phyloP scores from a whole-genome alignment of 2,888 invertebrate species.

The Leucophenga montana region DNA sequence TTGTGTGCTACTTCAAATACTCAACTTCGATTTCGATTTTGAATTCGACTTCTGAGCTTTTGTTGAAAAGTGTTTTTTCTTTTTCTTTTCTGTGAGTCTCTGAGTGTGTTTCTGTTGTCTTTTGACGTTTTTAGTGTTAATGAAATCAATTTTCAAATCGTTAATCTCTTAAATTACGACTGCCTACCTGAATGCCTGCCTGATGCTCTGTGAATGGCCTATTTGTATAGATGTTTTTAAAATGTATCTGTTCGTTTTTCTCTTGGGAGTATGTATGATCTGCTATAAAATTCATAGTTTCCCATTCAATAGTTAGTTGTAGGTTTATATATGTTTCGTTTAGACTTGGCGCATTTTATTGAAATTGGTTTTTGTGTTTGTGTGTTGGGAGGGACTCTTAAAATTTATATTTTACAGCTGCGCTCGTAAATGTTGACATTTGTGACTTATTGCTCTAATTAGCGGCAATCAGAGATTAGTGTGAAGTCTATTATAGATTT shows the following conservation, averaged over 20 bases:
- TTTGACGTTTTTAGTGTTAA: constrained; percentile 66
- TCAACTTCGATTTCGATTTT: neutral
- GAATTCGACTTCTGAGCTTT: constrained; percentile 5
- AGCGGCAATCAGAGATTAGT: neutral
- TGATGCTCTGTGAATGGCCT: no score
- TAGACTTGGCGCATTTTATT: constrained; percentile 4
- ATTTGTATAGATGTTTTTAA: neutral
- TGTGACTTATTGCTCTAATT: constrained; percentile 16
- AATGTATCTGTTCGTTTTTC: neutral
- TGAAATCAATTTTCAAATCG: constrained; percentile 69
- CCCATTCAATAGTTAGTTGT: no score
- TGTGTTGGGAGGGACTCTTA: neutral
- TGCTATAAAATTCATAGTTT: no score
- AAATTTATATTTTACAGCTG: constrained; percentile 28
- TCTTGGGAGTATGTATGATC: neutral
- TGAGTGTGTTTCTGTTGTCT: constrained; percentile 46
- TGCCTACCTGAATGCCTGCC: constrained; percentile 22
- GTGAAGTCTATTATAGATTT: neutral
- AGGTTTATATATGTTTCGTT: constrained; percentile 5
- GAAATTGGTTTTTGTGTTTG: constrained; percentile 11
- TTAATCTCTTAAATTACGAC: constrained; percentile 69
- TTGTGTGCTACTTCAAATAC: constrained; percentile 2
- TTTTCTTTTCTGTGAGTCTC: constrained; percentile 21
- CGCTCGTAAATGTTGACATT: constrained; percentile 6
- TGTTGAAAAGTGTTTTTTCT: constrained; percentile 11